Evolutionary conservation across 2,113 vertebrate species (phyloP).

Genomic region (Epinephelus cyanopodus): DNA sequence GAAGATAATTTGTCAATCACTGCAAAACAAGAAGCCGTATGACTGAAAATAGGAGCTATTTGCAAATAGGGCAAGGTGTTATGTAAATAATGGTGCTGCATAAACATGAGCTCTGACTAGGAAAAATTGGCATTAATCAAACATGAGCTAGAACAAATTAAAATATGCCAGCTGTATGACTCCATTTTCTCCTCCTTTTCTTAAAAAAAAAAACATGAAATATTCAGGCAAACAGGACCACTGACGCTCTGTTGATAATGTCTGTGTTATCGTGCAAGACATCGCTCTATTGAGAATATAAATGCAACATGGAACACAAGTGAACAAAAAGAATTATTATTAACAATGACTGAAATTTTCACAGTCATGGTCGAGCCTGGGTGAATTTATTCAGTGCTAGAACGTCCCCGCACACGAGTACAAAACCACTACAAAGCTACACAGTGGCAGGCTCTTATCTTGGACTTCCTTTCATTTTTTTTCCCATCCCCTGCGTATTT

Average conservation of each 20-base stretch:
- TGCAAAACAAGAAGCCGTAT: slow-evolving; percentile 55
- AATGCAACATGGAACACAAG: slow-evolving; percentile 61
- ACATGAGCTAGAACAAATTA: slow-evolving; percentile 79
- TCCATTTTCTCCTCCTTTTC: slow-evolving; percentile 62
- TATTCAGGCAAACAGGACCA: slow-evolving; percentile 57
- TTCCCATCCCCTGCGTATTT: slow-evolving; percentile 35
- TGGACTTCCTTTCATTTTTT: slow-evolving; percentile 51
- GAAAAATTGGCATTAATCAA: slow-evolving; percentile 79
- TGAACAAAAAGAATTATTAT: slow-evolving; percentile 68
- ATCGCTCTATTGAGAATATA: slow-evolving; percentile 59
- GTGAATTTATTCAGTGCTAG: slow-evolving; percentile 66
- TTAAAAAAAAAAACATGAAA: slow-evolving; percentile 46
- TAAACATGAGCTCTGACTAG: slow-evolving; percentile 70
- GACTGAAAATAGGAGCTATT: slow-evolving; percentile 65
- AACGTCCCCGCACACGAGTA: slow-evolving; percentile 42
- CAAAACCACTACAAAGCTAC: slow-evolving; percentile 57
- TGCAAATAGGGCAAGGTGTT: slow-evolving; percentile 72
- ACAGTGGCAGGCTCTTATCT: slow-evolving; percentile 63
- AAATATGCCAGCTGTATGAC: slow-evolving; percentile 74
- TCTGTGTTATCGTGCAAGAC: slow-evolving; percentile 61
- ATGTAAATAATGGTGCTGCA: slow-evolving; percentile 74
- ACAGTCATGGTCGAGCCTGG: slow-evolving; percentile 50
- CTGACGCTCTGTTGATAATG: slow-evolving; percentile 68
- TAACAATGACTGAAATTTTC: slow-evolving; percentile 65
- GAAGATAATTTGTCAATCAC: slow-evolving; percentile 69